Base-by-base conservation (phyloP, 1,140 invertebrate genomes). In the Cheumatopsyche charites region DNA sequence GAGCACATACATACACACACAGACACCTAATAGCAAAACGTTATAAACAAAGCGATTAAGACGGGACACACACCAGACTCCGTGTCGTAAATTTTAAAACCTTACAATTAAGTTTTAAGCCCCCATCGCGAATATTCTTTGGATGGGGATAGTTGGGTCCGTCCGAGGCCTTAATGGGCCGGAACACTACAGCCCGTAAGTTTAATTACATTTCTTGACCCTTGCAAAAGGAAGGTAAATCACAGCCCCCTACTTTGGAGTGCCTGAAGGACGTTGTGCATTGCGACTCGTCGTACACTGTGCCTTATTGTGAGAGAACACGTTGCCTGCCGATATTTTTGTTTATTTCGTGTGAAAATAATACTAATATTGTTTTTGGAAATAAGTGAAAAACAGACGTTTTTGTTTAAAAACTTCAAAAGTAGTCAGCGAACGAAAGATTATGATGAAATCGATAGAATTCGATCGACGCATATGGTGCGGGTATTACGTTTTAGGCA, bases 171-270 rank as follows among this genome's bases (percentile, higher is more conserved):
- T 67, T 75, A 75, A 75, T 75, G 73, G 73, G 43, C 70, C 70
- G 67, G 73, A 75, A 75, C 73, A 62, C 70, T 63, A 67, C 73
- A 62, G 70, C 43, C 70, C 67, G 67, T 66, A 63, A 75, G 62
- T 72, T 75, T 75, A 75, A 75, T 75, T 75, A 75, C 70, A 70
- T 72, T 75, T 75, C 70, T 75, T 75, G 73, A 75, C 73, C 73
- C 73, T 74, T 52, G 42, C 45, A 63, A 43, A n/a, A 47, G 41
- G 66, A 63, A 67, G 73, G 73, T 75, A 75, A 75, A 75, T 75
- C 70, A 75, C 68, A 47, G 55, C 9, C 42, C 55, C 72, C 67
- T 42, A 5, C 67, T 69, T 15, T 67, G 26, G 49, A 1, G 43
- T 43, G n/a, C 43, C 7, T 52, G 47, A 52, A 52, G 19, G 65